Base-by-base conservation (phyloP, 1,140 invertebrate species). In the Nasonia longicornis region DNA sequence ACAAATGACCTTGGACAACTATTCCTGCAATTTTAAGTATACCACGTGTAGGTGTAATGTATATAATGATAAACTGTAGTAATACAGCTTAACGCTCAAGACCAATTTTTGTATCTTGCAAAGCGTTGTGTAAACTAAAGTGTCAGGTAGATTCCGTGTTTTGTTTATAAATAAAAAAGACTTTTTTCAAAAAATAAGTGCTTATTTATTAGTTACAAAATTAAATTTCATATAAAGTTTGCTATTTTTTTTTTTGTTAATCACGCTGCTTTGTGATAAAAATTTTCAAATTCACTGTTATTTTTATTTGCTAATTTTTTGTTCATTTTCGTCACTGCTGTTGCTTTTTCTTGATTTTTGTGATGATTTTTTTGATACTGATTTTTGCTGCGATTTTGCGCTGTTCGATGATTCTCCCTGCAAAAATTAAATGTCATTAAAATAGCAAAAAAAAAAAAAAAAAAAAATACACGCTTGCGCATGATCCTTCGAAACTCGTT, bases 41-140 rank as follows among this genome's bases (percentile, higher is more conserved):
- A 58, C 7, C 20, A n/a, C 3, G 64, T 26, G 26, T 67, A 29
- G 4, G 14, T 67, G 12, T 8, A 42, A 42, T 42, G 38, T 75
- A 29, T 16, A 45, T 66, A 66, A 12, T 67, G 8, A 1, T 26
- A 22, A 66, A 66, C 6, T 78, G 48, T 48, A 22, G 12, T 45
- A 45, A 69, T 70, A 35, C 12, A 52, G 10, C 16, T 71, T 48
- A 29, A 64, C 29, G 42, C 14, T 35, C 38, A 75, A 75, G 11
- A 81, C 29, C n/a, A 66, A 81, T 73, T 77, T 77, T 81, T 72
- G 20, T 77, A 66, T 66, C 22, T 72, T 77, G n/a, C 71, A 72
- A 76, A 77, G 14, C 11, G 11, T 48, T n/a, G 64, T 48, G 12
- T 67, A 72, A 71, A 76, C 6, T 22, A 67, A 72, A 26, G 71